Evolutionary conservation across 2,797 vertebrate genomes (phyloP), one percentile per base, ranked within the genome.

Genomic region (Lacerta viridis): DNA sequence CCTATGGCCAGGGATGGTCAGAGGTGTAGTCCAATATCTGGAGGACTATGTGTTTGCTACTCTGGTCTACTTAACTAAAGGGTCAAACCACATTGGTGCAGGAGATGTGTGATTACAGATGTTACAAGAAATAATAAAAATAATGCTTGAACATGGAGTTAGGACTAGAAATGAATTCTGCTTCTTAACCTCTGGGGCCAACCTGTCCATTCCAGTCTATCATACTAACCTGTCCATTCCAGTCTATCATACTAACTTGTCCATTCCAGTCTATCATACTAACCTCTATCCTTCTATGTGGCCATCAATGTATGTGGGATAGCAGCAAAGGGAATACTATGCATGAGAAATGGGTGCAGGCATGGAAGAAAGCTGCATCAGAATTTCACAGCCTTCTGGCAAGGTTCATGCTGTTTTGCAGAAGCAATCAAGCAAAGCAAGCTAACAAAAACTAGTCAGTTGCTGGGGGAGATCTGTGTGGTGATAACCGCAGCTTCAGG

Each of bases 391-490:
- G 81, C 85, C 81, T 83, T 84, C 76, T 87, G 72, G 76, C 76
- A 80, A 84, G 76, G 69, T 84, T n/a, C 81, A 75, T 76, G 66
- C 55, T 41, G n/a, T 84, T 87, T 90, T 88, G 83, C 76, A 88
- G 76, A 88, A 80, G 36, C 66, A 88, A 72, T 10, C 76, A 88
- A 88, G 66, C 87, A 84, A 84, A 84, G 61, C 87, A 84, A 84
- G 84, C 81, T 39, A 84, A 88, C 82, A 80, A 74, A 74, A 55
- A 74, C 50, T 77, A 86, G 85, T 66, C 59, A 84, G 27, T 84
- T 84, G 41, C 69, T 87, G 41, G 27, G 76, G 82, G 85, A 74
- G 75, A 87, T 80, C 85, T 90, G 33, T 87, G 69, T 74, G 71
- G 41, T 87, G 55, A 66, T 80, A 87, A 80, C 69, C 41, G 69